phyloP scores from a whole-genome alignment of 2,113 vertebrate species.

The Scomber colias region DNA sequence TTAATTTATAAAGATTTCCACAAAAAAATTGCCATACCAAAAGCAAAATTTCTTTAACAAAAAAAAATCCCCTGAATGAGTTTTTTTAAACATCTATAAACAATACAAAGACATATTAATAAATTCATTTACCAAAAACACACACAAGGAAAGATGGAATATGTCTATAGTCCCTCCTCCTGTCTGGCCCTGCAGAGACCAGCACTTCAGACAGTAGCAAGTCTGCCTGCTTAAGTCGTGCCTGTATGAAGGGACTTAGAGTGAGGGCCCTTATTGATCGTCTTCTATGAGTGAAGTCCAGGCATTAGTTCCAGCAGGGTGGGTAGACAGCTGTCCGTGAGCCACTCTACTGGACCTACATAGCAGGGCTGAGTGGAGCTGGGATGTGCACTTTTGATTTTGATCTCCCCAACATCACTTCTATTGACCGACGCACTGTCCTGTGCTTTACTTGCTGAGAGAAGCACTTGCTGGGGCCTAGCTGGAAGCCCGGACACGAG shows the following conservation, averaged over 20 bases:
- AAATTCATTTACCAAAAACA: constrained; percentile 43
- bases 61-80: constrained; percentile 55
- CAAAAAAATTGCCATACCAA: constrained; percentile 62
- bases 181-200: constrained; percentile 35
- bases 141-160: constrained; percentile 52
- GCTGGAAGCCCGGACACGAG: constrained; percentile 65
- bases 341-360: constrained; percentile 80
- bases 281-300: constrained; percentile 80
- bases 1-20: constrained; percentile 65
- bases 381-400: constrained; percentile 84
- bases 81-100: constrained; percentile 29
- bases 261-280: constrained; percentile 81
- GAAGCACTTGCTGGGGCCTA: constrained; percentile 70
- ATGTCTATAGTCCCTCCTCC: constrained; percentile 43
- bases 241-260: constrained; percentile 79
- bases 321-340: constrained; percentile 79
- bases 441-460: constrained; percentile 73
- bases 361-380: constrained; percentile 79
- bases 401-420: constrained; percentile 82
- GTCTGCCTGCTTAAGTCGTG: constrained; percentile 74
- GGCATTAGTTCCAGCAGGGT: constrained; percentile 85
- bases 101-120: constrained; percentile 52
- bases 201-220: constrained; percentile 68
- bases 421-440: constrained; percentile 80
- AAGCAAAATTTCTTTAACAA: constrained; percentile 66